phyloP scores from a whole-genome alignment of 2,888 invertebrate species.

The Parthenolecanium corni region DNA sequence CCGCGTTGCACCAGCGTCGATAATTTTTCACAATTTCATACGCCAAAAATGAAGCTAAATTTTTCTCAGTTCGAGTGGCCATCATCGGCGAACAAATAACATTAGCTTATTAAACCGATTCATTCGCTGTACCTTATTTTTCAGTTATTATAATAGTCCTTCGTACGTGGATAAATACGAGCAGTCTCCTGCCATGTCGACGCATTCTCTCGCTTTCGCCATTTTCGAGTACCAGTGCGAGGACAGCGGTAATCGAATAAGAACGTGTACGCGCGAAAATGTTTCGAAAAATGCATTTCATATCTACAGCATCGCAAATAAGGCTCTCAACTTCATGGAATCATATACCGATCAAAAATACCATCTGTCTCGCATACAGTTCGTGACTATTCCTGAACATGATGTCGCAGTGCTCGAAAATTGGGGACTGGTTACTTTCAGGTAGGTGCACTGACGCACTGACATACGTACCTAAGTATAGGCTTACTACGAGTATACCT shows the following conservation, averaged over 20 bases:
- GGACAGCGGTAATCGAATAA: neutral
- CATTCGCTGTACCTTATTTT: too few species aligned
- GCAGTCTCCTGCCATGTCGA: slow-evolving; percentile 29
- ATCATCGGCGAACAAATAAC: too few species aligned
- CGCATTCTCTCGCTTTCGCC: slow-evolving; percentile 69
- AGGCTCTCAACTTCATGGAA: slow-evolving; percentile 47
- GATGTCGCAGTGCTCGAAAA: slow-evolving; percentile 78
- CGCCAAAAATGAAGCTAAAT: too few species aligned
- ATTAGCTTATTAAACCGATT: too few species aligned
- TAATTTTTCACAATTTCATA: too few species aligned
- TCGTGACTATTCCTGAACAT: slow-evolving; percentile 87
- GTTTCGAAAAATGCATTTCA: slow-evolving; percentile 39
- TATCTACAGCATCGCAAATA: slow-evolving; percentile 40
- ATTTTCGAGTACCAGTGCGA: slow-evolving; percentile 61
- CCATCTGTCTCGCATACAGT: slow-evolving; percentile 64
- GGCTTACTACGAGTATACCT: too few species aligned
- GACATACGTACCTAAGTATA: too few species aligned
- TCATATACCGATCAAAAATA: slow-evolving; percentile 49
- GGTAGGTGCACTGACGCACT: too few species aligned
- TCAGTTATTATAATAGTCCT: too few species aligned
- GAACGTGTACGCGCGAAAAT: slow-evolving; percentile 31
- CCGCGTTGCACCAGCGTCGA: too few species aligned
- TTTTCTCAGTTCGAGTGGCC: too few species aligned
- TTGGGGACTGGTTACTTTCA: slow-evolving; percentile 63
- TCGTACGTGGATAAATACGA: neutral